phyloP scores from a whole-genome alignment of 2,888 invertebrate genomes.

The Synanthedon vespiformis region DNA sequence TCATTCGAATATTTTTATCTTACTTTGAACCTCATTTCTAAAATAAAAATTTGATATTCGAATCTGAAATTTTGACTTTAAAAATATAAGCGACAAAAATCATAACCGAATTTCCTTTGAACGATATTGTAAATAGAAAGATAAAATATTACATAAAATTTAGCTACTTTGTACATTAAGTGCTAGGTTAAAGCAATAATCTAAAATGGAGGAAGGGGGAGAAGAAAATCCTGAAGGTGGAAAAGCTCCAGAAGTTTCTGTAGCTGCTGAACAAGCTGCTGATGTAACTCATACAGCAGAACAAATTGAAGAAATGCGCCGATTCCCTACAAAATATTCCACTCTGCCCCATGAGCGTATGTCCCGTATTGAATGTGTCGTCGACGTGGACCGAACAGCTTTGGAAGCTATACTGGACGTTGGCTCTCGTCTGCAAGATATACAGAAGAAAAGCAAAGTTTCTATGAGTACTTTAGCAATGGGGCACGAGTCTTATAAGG shows the following conservation, averaged over 20 bases:
- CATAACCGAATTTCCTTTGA: too few relatives aligned
- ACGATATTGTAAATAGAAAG: too few relatives aligned
- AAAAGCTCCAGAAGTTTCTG: constrained; percentile 9
- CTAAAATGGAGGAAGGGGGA: constrained; percentile 18
- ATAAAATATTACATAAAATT: too few relatives aligned
- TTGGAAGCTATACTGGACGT: constrained; percentile 56
- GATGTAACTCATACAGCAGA: constrained; percentile 9
- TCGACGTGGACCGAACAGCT: constrained; percentile 48
- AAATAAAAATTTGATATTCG: too few relatives aligned
- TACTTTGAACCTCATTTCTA: too few relatives aligned
- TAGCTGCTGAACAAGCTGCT: constrained; percentile 7
- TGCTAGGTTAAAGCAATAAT: too few relatives aligned
- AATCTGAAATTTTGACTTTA: too few relatives aligned
- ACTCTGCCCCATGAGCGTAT: constrained; percentile 2
- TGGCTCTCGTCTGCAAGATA: constrained; percentile 40
- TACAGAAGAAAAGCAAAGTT: constrained; percentile 47
- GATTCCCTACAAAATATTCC: constrained; percentile 22
- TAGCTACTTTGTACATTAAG: too few relatives aligned
- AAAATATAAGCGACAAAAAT: too few relatives aligned
- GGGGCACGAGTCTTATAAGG: constrained; percentile 59
- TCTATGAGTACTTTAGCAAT: constrained; percentile 54
- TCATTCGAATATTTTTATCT: too few relatives aligned
- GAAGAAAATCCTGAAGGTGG: constrained; percentile 14
- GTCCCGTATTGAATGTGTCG: constrained; percentile 16
- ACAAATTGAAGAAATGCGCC: constrained; percentile 22